Base-by-base conservation (phyloP, 2,888 invertebrate genomes). In the Rugalucina vietnamica region DNA sequence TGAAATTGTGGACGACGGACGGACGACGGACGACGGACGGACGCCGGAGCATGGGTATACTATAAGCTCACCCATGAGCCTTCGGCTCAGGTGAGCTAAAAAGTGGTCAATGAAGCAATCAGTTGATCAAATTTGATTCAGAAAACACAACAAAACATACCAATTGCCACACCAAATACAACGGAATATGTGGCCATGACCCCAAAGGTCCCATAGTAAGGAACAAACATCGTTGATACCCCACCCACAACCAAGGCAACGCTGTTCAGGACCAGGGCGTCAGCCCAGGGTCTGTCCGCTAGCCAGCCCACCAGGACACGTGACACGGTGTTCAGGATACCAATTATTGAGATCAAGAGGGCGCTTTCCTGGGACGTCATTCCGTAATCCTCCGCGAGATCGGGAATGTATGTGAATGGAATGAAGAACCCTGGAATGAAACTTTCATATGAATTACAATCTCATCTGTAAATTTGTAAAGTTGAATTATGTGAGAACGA, bases 311-410 rank as follows among this genome's bases (percentile, higher is more conserved):
- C 98, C 72, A 97, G 95, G 72, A 99, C 97, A 95, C 99, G 97
- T n/a, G 98, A 98, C 86, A 99, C 95, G 0, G 98, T 99, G 95
- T 99, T 99, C 39, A 98, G 98, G 86, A 99, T 98, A 32, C 94
- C 94, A 90, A 90, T 90, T 3, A 90, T 76, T 8, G 90, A 87
- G 3, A 90, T 90, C 76, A 90, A 34, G 21, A 86, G 65, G 32
- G 90, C 90, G 57, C 85, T 81, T 37, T 86, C 34, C n/a, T 78
- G 72, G 57, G 87, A 79, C 50, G 87, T 76, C 73, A 94, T 86
- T 10, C 91, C 90, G 27, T 89, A 77, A 24, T 84, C 87, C 12
- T 87, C 83, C 21, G 91, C 91, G 32, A 90, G 69, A 71, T 87
- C 90, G 27, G 93, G 93, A 81, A 98, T 95, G 92, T 97, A 99